These are phyloP conservation scores for Numenius phaeopus DNA, from an alignment of 2,797 vertebrate species.

Conservation along the genomic window DNA sequence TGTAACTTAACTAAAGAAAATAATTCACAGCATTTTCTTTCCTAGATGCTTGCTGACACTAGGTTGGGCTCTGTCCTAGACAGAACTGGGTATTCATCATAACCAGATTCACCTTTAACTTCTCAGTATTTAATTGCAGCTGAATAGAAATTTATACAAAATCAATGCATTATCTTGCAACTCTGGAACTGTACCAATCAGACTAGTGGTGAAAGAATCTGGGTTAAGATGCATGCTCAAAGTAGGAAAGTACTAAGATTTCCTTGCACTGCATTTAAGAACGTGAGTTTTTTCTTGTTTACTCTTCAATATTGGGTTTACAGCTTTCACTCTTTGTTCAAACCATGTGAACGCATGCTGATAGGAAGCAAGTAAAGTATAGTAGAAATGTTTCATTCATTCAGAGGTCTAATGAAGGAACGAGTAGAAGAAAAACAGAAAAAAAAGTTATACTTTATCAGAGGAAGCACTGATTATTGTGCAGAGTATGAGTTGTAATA, in stretches of 20 bases:
- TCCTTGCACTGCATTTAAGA: slow-evolving; percentile 35
- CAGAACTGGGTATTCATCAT: slow-evolving; percentile 70
- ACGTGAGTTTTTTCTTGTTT: slow-evolving; percentile 52
- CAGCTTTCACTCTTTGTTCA: slow-evolving; percentile 51
- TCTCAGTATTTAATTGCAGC: slow-evolving; percentile 54
- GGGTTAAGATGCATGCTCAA: slow-evolving; percentile 23
- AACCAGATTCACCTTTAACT: slow-evolving; percentile 65
- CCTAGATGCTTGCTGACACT: slow-evolving; percentile 49
- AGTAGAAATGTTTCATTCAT: slow-evolving; percentile 33
- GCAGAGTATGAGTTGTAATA: slow-evolving; percentile 61
- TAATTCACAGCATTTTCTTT: slow-evolving; percentile 47
- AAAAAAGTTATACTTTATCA: slow-evolving; percentile 6
- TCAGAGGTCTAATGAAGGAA: slow-evolving; percentile 57
- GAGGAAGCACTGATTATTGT: slow-evolving; percentile 53
- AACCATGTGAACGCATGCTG: slow-evolving; percentile 39
- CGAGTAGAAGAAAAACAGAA: slow-evolving; percentile 20
- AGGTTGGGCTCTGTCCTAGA: slow-evolving; percentile 60
- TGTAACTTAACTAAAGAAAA: slow-evolving; percentile 62
- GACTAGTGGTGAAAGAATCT: neutral
- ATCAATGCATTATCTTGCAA: neutral
- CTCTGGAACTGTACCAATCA: neutral
- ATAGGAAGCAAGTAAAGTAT: slow-evolving; percentile 6
- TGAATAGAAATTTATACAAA: neutral
- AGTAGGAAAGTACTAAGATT: slow-evolving; percentile 1
- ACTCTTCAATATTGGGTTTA: slow-evolving; percentile 45